These are phyloP conservation scores for Brevimyrus niger DNA, from an alignment of 2,113 vertebrate genomes.

Conservation along the genomic window DNA sequence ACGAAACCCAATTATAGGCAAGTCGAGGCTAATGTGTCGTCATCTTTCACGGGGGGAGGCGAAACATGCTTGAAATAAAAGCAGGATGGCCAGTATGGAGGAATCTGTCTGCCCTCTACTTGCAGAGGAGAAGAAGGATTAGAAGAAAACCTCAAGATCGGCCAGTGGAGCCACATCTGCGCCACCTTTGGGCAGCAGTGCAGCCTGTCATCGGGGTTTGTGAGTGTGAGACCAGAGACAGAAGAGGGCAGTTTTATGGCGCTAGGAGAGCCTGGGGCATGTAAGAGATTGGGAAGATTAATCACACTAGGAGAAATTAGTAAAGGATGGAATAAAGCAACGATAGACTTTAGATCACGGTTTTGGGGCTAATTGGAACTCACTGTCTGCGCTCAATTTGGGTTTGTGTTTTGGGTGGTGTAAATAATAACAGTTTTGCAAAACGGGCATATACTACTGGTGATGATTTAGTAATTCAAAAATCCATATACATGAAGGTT, in stretches of 20 bases:
- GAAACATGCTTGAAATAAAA: background rate
- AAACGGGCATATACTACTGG: background rate
- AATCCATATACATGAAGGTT: background rate
- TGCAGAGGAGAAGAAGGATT: background rate
- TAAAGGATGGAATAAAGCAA: background rate
- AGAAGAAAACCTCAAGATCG: background rate
- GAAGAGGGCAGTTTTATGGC: background rate
- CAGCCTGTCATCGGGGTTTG: background rate
- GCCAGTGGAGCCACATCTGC: background rate
- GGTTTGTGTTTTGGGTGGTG: background rate
- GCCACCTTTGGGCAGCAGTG: background rate
- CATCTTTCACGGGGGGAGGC: slow-evolving; percentile 1
- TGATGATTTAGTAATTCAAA: background rate
- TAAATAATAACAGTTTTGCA: background rate
- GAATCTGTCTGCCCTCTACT: background rate
- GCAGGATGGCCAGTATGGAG: background rate
- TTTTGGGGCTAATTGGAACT: background rate
- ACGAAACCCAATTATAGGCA: background rate
- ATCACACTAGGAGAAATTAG: background rate
- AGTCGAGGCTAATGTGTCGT: slow-evolving; percentile 12
- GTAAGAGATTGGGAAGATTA: background rate
- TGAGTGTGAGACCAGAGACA: background rate
- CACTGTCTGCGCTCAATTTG: background rate
- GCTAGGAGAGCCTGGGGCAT: background rate
- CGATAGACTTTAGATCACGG: background rate